Evolutionary conservation across 2,113 vertebrate species (phyloP).

Genomic region (Capreolus pygargus): DNA sequence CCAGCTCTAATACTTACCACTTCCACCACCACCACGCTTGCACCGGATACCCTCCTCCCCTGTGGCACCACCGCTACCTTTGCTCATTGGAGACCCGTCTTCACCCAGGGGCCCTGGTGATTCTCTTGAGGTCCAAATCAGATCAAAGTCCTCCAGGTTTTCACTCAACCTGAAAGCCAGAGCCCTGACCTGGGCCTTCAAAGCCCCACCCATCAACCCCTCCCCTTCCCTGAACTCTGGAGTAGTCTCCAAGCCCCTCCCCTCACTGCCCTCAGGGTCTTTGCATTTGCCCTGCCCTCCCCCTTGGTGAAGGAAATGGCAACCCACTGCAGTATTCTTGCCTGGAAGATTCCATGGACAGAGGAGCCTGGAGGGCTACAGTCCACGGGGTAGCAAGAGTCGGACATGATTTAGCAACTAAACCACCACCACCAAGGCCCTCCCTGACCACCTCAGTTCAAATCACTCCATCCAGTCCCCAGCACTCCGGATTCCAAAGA

Average conservation of each 20-base stretch:
- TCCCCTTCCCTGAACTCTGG: not conserved
- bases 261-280: not conserved
- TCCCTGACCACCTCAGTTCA: not conserved
- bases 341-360: not conserved
- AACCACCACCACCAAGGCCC: not conserved
- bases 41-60: not conserved
- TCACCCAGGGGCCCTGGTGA: not conserved
- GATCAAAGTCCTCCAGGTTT: not conserved
- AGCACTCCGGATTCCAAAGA: not conserved
- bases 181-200: not conserved
- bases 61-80: not conserved
- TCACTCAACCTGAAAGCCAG: not conserved
- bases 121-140: not conserved
- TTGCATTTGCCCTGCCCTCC: not conserved
- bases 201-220: not conserved
- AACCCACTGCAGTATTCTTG: not conserved
- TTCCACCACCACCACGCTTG: not conserved
- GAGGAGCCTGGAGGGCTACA: not conserved
- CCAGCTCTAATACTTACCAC: not conserved
- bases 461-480: not conserved
- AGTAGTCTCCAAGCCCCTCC: not conserved
- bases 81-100: not conserved
- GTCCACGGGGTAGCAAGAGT: not conserved
- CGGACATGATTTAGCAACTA: not conserved
- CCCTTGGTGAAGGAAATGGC: not conserved